phyloP scores from a whole-genome alignment of 1,140 invertebrate species.

The Thaumatotibia leucotreta region DNA sequence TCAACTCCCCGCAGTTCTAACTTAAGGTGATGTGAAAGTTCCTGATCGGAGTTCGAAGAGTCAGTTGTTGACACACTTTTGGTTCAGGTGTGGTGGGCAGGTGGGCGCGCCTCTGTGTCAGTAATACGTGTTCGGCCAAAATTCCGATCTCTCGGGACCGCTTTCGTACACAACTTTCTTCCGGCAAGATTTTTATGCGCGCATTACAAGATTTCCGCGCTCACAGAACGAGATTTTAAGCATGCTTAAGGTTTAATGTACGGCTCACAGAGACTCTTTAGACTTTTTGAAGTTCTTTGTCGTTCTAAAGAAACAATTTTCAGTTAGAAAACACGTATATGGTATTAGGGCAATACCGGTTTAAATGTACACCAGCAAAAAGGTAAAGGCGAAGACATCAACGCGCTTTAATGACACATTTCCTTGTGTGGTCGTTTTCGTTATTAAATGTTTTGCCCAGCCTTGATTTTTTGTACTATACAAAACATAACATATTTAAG shows the following conservation, averaged over 20 bases:
- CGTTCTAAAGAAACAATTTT: neutral
- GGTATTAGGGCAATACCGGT: neutral
- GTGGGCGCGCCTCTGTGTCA: conserved; percentile 55
- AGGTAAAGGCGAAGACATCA: conserved; percentile 61
- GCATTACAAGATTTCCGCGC: neutral
- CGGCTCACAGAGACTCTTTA: neutral
- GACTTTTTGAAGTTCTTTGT: neutral
- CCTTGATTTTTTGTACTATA: too few relatives aligned
- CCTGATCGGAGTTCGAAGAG: conserved; percentile 51
- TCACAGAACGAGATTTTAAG: conserved; percentile 6
- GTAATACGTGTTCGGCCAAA: conserved; percentile 52
- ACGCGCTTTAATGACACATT: conserved; percentile 40
- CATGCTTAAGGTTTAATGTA: neutral
- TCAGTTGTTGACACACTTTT: conserved; percentile 70
- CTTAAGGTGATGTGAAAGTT: conserved; percentile 75
- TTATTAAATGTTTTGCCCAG: neutral
- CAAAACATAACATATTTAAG: too few relatives aligned
- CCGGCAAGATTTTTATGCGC: conserved; percentile 25
- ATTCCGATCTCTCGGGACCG: conserved; percentile 65
- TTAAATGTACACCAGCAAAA: conserved; percentile 20
- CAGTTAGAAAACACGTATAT: conserved; percentile 20
- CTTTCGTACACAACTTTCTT: conserved; percentile 70
- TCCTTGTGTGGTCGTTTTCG: neutral
- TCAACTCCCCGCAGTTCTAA: conserved; percentile 46
- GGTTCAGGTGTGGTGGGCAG: conserved; percentile 62